Evolutionary conservation across 2,888 invertebrate genomes (phyloP), one percentile per base, ranked within the genome.

Genomic region (Sinohyriopsis cumingii): DNA sequence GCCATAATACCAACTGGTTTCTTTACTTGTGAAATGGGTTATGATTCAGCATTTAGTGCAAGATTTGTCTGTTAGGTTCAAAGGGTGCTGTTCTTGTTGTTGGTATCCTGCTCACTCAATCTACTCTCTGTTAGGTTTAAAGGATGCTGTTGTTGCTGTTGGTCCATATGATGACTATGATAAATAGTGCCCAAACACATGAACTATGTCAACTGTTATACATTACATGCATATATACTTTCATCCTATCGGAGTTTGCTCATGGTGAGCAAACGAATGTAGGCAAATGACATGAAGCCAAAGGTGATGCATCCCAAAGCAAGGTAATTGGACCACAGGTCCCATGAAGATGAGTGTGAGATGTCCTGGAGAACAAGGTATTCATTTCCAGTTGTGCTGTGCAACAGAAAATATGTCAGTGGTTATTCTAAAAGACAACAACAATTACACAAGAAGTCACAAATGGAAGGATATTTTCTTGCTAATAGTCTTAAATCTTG

Each of bases 251-350:
- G 79, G n/a, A 87, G 75, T 61, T 88, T 89, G 60, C 86, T 84
- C 63, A 88, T 82, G 57, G 86, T 77, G n/a, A 80, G 67, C 20
- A 89, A 82, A 74, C 89, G 85, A 22, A 89, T 68, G 77, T 88
- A 89, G 45, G 87, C 81, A 6, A 89, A 68, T 54, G 77, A 54
- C 22, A 89, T 77, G 65, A 86, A 85, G 28, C 76, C 75, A 18
- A 81, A 59, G 4, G 83, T 69, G 25, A 89, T 84, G 45, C 72
- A 61, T 3, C 73, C 68, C 55, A 89, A 75, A 7, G 88, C 88
- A 15, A 88, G 69, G 54, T 83, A 81, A 67, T 88, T 88, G 54
- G 74, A 67, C 88, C 88, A 89, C 28, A 89, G 78, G 71, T 89
- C 88, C 86, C 87, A 89, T 25, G 73, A 62, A 0, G 83, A 83